Percentiles rank a stretch among this genome's conserved stretches.
Conservation (phyloP, 2,113 vertebrate genomes). For the Saguinus midas region DNA sequence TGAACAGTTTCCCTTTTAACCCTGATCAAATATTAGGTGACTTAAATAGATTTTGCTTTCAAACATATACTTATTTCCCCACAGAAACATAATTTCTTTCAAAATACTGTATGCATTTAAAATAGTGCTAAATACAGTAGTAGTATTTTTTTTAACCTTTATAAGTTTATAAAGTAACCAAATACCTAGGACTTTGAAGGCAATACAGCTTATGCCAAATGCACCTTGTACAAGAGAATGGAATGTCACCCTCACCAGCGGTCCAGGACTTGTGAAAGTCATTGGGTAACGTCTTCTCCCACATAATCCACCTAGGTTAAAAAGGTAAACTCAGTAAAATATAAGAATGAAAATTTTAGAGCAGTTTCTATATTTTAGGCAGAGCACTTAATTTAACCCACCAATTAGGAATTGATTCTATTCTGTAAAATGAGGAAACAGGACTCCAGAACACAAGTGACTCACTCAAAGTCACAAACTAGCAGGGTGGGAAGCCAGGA, state of each 20-base stretch:
- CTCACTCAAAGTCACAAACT: background rate
- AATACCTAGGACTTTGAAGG: constrained; percentile 16
- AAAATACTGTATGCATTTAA: background rate
- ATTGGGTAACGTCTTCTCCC: background rate
- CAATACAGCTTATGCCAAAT: background rate
- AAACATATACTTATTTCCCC: background rate
- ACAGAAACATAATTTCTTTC: background rate
- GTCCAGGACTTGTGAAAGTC: background rate
- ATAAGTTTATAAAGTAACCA: background rate
- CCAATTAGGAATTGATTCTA: background rate
- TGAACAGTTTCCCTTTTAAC: background rate
- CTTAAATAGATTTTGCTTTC: background rate
- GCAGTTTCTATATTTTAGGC: background rate
- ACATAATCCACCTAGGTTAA: background rate
- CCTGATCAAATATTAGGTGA: background rate
- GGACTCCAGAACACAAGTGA: background rate
- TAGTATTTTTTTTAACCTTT: background rate
- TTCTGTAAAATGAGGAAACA: background rate
- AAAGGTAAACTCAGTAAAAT: background rate
- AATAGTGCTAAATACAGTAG: background rate
- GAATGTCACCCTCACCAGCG: background rate
- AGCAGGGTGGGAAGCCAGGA: background rate
- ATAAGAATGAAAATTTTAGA: background rate
- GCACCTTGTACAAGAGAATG: background rate
- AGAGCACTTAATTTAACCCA: background rate